phyloP scores from a whole-genome alignment of 2,113 vertebrate species.

The Herpetotheres cachinnans region DNA sequence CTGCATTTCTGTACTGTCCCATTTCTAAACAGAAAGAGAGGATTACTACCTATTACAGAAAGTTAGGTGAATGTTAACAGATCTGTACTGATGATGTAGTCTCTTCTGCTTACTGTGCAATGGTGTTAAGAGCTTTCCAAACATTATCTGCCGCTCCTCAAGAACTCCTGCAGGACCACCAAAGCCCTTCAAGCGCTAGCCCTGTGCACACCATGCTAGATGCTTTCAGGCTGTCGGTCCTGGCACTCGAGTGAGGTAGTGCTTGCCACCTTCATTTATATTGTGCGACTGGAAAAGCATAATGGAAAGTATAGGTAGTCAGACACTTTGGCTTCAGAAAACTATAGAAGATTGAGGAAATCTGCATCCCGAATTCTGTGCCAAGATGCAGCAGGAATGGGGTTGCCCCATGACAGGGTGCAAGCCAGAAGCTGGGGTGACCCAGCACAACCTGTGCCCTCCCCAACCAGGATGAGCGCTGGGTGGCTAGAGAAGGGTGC shows the following conservation, averaged over 20 bases:
- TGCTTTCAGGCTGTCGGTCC: neutral
- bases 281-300: neutral
- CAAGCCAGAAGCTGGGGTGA: neutral
- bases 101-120: neutral
- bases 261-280: neutral
- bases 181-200: neutral
- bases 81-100: neutral
- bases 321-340: neutral
- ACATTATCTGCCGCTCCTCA: neutral
- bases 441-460: neutral
- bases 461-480: neutral
- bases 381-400: neutral
- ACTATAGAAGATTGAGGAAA: neutral
- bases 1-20: neutral
- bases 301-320: neutral
- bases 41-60: neutral
- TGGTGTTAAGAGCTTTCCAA: neutral
- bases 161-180: neutral
- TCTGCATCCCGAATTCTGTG: neutral
- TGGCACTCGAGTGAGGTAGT: neutral
- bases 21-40: neutral
- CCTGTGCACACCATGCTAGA: neutral
- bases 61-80: neutral
- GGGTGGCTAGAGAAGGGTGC: rapidly evolving
- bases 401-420: neutral